phyloP scores from a whole-genome alignment of 53 echinoderm and acorn worm genomes.

The Hippasteria phrygiana region DNA sequence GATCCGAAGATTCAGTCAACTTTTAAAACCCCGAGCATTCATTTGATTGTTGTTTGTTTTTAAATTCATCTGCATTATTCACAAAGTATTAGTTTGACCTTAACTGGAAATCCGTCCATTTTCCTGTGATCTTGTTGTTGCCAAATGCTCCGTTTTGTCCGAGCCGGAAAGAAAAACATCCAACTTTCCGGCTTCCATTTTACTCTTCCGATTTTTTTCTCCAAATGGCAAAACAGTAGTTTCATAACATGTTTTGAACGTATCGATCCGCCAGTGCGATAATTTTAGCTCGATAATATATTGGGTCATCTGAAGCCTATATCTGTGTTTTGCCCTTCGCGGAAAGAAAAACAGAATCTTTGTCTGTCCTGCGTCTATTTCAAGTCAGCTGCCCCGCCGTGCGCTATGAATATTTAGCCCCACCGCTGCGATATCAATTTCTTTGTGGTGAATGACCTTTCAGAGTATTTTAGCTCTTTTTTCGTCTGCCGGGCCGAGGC shows the following conservation, averaged over 20 bases:
- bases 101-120: too few relatives aligned
- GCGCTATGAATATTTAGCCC: slow-evolving; percentile 45
- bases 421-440: slow-evolving; percentile 38
- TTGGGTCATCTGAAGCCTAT: background rate
- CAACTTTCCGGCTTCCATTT: too few relatives aligned
- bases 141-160: too few relatives aligned
- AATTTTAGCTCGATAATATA: slow-evolving; percentile 15
- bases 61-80: too few relatives aligned
- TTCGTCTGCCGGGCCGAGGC: background rate
- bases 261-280: slow-evolving; percentile 7
- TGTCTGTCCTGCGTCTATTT: slow-evolving; percentile 20
- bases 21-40: too few relatives aligned
- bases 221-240: background rate
- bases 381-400: background rate
- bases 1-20: too few relatives aligned
- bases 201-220: background rate
- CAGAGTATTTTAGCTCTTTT: background rate
- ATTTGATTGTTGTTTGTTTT: too few relatives aligned
- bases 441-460: slow-evolving; percentile 28
- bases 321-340: background rate
- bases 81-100: too few relatives aligned
- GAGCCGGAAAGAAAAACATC: too few relatives aligned
- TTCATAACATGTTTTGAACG: slow-evolving; percentile 25
- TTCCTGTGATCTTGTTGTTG: too few relatives aligned
- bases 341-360: slow-evolving; percentile 8